Evolutionary conservation across 2,797 vertebrate genomes (phyloP).

Genomic region (Bradypodion ventrale): DNA sequence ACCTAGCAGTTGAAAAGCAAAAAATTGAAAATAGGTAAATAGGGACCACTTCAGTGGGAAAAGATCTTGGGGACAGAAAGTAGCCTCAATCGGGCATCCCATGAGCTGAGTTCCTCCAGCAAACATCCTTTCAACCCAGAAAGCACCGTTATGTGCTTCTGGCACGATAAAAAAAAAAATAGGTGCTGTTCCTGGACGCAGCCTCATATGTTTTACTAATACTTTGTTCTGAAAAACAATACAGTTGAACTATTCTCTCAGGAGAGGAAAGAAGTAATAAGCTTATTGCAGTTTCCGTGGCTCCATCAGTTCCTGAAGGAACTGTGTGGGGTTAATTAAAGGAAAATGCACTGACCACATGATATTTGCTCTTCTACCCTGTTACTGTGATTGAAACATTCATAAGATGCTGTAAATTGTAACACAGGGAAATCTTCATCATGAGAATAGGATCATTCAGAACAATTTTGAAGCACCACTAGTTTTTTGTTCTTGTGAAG

Average conservation of each 20-base stretch:
- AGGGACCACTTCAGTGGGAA: no score
- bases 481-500: not conserved
- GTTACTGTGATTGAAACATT: not conserved
- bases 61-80: no score
- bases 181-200: not conserved
- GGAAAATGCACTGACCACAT: not conserved
- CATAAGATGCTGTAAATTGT: not conserved
- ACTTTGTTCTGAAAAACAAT: not conserved
- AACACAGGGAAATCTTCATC: not conserved
- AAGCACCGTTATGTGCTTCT: no score
- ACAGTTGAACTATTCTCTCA: not conserved
- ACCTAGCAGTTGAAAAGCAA: no score
- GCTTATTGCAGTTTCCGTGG: not conserved
- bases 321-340: not conserved
- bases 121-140: no score
- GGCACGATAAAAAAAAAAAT: no score
- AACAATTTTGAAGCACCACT: not conserved
- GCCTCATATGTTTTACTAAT: not conserved
- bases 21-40: no score
- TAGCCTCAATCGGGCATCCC: no score
- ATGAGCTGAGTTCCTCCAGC: no score
- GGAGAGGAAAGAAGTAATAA: not conserved
- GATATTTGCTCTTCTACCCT: not conserved
- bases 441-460: not conserved
- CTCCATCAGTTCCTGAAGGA: not conserved